Evolutionary conservation across 1,140 invertebrate species (phyloP).

Genomic region (Bathynomus jamesi): DNA sequence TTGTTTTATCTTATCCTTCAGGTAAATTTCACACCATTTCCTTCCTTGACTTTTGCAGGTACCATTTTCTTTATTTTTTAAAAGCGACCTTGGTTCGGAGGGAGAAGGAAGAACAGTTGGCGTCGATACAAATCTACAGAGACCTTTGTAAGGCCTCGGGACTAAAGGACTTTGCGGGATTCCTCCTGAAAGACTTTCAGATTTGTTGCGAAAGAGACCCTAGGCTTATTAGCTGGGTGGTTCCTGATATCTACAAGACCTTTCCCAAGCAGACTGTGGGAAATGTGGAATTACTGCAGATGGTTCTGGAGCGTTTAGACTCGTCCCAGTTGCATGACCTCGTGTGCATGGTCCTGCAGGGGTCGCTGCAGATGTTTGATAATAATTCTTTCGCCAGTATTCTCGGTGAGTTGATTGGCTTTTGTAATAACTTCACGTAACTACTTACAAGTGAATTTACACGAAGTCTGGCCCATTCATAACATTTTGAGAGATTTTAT

Average conservation of each 20-base stretch:
- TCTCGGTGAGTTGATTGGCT: conserved; percentile 46
- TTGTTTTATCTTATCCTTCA: too few relatives aligned
- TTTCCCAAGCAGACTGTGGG: conserved; percentile 79
- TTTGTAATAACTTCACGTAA: too few relatives aligned
- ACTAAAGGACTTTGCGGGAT: conserved; percentile 62
- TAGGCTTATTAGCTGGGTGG: conserved; percentile 74
- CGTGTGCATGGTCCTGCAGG: conserved; percentile 81
- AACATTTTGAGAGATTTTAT: too few relatives aligned
- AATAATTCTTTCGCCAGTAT: conserved; percentile 48
- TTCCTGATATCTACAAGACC: conserved; percentile 83
- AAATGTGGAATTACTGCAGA: conserved; percentile 66
- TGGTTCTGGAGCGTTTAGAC: conserved; percentile 82
- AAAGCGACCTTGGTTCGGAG: conserved; percentile 42
- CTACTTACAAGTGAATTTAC: too few relatives aligned
- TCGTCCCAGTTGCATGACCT: conserved; percentile 78
- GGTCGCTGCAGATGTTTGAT: conserved; percentile 55
- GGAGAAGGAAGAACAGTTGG: conserved; percentile 15
- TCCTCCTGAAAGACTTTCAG: conserved; percentile 67
- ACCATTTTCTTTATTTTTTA: conserved; percentile 47
- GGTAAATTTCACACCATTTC: too few relatives aligned
- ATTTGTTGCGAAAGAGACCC: conserved; percentile 79
- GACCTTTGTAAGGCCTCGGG: conserved; percentile 67
- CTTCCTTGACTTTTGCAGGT: conserved; percentile 9
- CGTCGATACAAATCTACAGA: conserved; percentile 53
- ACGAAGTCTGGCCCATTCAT: too few relatives aligned